phyloP scores from a whole-genome alignment of 2,113 vertebrate species.

The Eurypyga helias region DNA sequence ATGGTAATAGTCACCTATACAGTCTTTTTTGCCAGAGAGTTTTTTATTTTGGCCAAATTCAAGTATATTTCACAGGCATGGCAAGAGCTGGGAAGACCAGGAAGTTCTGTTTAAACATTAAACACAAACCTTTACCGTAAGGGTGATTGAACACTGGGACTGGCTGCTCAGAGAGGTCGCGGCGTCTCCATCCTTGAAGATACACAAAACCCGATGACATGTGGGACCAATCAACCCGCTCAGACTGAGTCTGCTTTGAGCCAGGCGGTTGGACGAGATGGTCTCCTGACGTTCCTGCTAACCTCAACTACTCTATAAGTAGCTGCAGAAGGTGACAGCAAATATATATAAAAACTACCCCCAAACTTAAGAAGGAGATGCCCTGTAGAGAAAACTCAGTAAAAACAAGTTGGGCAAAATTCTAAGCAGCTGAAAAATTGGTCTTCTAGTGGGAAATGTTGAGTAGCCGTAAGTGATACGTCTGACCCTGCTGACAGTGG shows the following conservation, averaged over 20 bases:
- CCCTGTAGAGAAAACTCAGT: neutral
- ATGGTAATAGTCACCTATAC: neutral
- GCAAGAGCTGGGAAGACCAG: neutral
- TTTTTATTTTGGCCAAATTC: neutral
- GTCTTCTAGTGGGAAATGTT: neutral
- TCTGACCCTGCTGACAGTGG: neutral
- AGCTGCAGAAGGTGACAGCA: neutral
- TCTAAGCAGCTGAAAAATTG: neutral
- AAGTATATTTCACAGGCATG: neutral
- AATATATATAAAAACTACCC: neutral
- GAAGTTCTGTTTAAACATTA: neutral
- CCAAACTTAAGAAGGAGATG: neutral
- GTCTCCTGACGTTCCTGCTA: neutral
- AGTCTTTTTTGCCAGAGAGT: neutral
- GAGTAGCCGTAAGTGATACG: neutral
- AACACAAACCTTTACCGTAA: neutral
- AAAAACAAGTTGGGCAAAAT: neutral
- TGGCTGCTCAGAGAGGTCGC: neutral
- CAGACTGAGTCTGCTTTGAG: neutral
- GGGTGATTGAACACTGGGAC: neutral
- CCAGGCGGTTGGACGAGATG: fast-evolving
- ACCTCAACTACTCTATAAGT: neutral
- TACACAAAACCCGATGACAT: neutral
- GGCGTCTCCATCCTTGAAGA: neutral
- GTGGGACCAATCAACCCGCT: neutral